Evolutionary conservation across 2,113 vertebrate genomes (phyloP).

Genomic region (Addax nasomaculatus): DNA sequence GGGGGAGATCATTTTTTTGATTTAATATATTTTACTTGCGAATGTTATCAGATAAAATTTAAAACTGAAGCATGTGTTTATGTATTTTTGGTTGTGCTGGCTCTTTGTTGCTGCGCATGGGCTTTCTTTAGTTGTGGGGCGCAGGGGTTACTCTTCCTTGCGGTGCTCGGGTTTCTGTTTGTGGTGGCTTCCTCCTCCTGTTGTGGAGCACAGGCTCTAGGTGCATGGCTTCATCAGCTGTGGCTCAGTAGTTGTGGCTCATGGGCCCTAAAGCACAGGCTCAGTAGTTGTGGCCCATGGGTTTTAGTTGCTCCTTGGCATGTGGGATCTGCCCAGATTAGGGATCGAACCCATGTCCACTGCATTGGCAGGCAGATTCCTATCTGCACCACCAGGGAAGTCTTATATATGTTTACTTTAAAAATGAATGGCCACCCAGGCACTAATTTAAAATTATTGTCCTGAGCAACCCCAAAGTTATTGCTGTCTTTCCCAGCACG

Average conservation of each 20-base stretch:
- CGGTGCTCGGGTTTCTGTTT: neutral
- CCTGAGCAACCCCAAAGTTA: neutral
- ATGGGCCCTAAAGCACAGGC: neutral
- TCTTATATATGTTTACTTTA: neutral
- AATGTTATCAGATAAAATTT: neutral
- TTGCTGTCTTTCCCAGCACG: accelerated
- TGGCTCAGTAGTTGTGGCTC: neutral
- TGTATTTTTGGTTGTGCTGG: neutral
- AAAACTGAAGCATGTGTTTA: neutral
- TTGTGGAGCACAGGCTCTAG: neutral
- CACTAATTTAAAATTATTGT: neutral
- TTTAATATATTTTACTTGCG: slow-evolving; percentile 6
- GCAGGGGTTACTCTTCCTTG: neutral
- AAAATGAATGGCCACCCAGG: neutral
- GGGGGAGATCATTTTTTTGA: neutral
- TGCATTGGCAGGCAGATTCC: neutral
- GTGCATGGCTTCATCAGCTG: neutral
- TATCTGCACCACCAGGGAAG: neutral
- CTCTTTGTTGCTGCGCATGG: accelerated
- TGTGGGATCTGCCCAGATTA: neutral
- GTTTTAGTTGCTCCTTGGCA: neutral
- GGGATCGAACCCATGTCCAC: neutral
- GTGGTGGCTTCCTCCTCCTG: neutral
- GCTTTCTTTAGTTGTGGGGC: neutral
- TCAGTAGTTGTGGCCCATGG: accelerated